Evolutionary conservation across 1,140 invertebrate species (phyloP).

Genomic region (Euglossa dilemma): DNA sequence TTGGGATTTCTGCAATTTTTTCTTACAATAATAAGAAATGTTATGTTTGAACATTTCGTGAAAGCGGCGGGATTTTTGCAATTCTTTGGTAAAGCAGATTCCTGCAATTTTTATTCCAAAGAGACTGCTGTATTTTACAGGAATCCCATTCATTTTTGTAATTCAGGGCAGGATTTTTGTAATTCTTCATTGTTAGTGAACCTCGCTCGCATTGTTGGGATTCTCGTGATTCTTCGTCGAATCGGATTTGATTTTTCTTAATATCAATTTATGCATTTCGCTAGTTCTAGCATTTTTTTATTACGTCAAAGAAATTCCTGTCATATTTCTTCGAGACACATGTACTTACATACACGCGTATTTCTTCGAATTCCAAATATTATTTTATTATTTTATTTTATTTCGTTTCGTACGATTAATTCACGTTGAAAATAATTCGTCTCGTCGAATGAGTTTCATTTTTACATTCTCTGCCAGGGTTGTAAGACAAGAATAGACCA

Average conservation of each 20-base stretch:
- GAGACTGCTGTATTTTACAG: neutral
- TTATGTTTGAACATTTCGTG: neutral
- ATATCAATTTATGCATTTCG: neutral
- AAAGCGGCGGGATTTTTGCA: neutral
- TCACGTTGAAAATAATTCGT: too few relatives aligned
- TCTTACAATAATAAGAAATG: neutral
- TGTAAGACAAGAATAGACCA: neutral
- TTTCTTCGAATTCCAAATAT: neutral
- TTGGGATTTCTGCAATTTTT: too few relatives aligned
- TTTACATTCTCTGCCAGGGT: neutral
- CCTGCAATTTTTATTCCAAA: too few relatives aligned
- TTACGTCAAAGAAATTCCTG: neutral
- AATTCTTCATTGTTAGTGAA: neutral
- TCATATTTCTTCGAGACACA: neutral
- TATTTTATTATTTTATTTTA: too few relatives aligned
- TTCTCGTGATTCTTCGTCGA: too few relatives aligned
- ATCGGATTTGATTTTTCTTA: neutral
- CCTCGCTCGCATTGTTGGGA: too few relatives aligned
- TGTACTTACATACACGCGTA: neutral
- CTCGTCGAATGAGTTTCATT: too few relatives aligned
- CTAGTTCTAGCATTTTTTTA: too few relatives aligned
- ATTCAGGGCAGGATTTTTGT: neutral
- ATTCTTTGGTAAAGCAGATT: neutral
- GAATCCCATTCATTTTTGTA: neutral
- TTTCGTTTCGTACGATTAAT: too few relatives aligned